Base-by-base conservation (phyloP, 2,797 vertebrate genomes). In the Crypturellus tataupa region DNA sequence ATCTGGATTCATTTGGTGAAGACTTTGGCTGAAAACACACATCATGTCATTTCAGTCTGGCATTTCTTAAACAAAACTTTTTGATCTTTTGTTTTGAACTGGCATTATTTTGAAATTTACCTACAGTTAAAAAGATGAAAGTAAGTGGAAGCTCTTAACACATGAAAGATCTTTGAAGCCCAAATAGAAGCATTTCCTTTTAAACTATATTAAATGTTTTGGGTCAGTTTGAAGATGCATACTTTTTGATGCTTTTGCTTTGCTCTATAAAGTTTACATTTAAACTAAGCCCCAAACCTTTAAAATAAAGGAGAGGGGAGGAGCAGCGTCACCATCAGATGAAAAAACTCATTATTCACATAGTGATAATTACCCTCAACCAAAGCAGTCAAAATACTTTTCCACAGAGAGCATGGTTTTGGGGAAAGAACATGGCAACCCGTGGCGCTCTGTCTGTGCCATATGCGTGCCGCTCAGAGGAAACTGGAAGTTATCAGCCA, bases 241-340 rank as follows among this genome's bases (percentile, higher is more conserved):
- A 64, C 68, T 94, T 93, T 96, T 93, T 94, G 95, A 96, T 93
- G 94, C 64, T 93, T 96, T 95, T 95, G 80, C 93, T 93, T 90
- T 95, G 91, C 47, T 94, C 58, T 31, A 39, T 68, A 31, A 75
- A 87, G 68, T 87, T 93, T 91, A 80, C 59, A 35, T 93, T 87
- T 94, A 53, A 90, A 91, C 51, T 67, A 64, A 86, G 83, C 56
- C 68, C 71, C 71, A 60, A 65, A 51, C 8, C 10, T 49, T 27
- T 80, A 68, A 44, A 86, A 93, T 40, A 84, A 81, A 33, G 77
- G 46, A 84, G 49, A 84, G 19, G 39, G 53, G 76, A n/a, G 39
- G 8, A 88, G 20, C 60, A 60, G 16, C 25, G 15, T 85, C 3
- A 2, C 72, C 63, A 80, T 60, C 77, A 90, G 81, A 70, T 55